phyloP scores from a whole-genome alignment of 2,797 vertebrate species.

The Micrastur ruficollis region DNA sequence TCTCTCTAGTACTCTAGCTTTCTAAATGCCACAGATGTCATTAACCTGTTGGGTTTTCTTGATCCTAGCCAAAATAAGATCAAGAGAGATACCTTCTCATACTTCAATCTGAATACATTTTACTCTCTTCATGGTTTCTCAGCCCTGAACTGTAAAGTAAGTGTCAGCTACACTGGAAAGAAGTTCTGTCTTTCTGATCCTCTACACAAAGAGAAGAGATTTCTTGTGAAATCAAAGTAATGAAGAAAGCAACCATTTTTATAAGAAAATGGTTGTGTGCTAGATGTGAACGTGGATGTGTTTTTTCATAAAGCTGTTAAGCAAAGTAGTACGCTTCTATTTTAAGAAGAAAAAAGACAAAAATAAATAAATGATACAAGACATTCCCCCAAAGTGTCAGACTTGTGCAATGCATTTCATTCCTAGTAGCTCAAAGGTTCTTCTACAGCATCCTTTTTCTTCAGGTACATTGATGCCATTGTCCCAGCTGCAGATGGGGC shows the following conservation, averaged over 20 bases:
- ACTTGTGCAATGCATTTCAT: background rate
- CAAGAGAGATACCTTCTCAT: background rate
- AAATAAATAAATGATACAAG: background rate
- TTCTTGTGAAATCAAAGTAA: background rate
- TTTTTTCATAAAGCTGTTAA: background rate
- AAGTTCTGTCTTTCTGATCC: background rate
- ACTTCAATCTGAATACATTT: background rate
- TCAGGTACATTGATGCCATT: background rate
- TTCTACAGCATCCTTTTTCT: background rate
- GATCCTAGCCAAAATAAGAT: background rate
- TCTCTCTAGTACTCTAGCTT: background rate
- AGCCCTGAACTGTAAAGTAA: background rate
- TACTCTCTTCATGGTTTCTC: background rate
- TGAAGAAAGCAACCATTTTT: background rate
- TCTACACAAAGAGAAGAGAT: background rate
- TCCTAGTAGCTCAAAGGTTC: background rate
- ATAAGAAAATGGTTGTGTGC: background rate
- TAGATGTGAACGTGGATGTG: background rate
- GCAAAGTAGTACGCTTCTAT: background rate
- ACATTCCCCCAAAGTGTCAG: background rate
- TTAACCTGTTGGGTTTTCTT: background rate
- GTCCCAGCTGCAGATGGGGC: background rate
- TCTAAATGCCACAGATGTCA: background rate
- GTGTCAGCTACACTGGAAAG: background rate
- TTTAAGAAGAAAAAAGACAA: background rate